phyloP scores from a whole-genome alignment of 2,888 invertebrate genomes.

The Orchesella flavescens region DNA sequence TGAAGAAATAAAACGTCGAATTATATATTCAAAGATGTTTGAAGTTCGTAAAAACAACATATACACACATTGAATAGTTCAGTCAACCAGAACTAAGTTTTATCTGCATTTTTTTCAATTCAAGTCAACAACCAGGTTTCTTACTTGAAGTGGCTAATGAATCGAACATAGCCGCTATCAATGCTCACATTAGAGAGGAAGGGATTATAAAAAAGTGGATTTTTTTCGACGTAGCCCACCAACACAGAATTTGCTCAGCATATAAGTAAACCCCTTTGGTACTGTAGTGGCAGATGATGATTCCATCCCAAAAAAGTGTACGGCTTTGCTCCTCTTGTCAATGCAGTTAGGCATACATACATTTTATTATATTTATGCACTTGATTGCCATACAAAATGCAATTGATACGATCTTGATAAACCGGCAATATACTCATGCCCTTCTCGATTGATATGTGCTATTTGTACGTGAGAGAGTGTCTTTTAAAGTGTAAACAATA shows the following conservation, averaged over 20 bases:
- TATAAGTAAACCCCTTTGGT: slow-evolving; percentile 59
- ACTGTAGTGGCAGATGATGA: slow-evolving; percentile 41
- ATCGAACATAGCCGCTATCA: slow-evolving; percentile 55
- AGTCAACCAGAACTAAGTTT: slow-evolving; percentile 54
- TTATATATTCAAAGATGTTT: too few species aligned
- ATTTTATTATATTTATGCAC: too few species aligned
- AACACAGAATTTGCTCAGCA: slow-evolving; percentile 53
- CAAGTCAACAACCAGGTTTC: slow-evolving; percentile 57
- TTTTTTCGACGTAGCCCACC: slow-evolving; percentile 56
- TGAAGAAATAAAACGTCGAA: too few species aligned
- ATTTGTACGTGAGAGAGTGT: too few species aligned
- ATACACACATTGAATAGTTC: slow-evolving; percentile 33
- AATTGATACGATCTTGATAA: too few species aligned
- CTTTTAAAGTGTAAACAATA: too few species aligned
- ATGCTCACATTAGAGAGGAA: slow-evolving; percentile 40
- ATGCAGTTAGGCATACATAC: neutral
- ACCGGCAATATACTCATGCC: too few species aligned
- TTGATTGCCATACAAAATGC: too few species aligned
- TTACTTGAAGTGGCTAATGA: slow-evolving; percentile 59
- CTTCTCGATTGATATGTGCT: too few species aligned
- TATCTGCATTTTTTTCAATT: slow-evolving; percentile 49
- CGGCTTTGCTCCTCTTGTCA: neutral
- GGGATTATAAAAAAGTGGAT: slow-evolving; percentile 52
- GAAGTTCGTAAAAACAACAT: too few species aligned
- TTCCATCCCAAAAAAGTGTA: too few species aligned